Percentiles rank a stretch among this genome's conserved stretches.
phyloP scores from a whole-genome alignment of 2,888 invertebrate species.

The Kryphioiulus occultus region DNA sequence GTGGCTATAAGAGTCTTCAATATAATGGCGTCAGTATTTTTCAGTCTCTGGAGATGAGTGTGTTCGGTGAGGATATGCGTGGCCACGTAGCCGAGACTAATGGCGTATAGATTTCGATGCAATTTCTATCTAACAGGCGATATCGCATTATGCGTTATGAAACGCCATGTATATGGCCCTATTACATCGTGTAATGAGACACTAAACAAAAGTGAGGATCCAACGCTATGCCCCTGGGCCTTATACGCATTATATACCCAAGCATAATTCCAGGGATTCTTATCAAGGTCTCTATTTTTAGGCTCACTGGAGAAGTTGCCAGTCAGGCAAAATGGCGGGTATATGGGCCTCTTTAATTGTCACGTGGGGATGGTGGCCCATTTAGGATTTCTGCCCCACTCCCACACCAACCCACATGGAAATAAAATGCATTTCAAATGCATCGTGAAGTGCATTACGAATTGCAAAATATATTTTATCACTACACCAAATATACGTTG shows the following conservation, averaged over 20 bases:
- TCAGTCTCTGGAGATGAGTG: not conserved
- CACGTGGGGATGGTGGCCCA: too few species aligned
- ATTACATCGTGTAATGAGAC: slow-evolving; percentile 9
- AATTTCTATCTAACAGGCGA: slow-evolving; percentile 7
- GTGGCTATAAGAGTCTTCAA: too few species aligned
- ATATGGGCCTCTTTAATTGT: too few species aligned
- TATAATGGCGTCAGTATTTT: too few species aligned
- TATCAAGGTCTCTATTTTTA: not conserved
- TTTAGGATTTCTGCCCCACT: too few species aligned
- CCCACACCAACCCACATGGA: too few species aligned
- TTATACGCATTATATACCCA: not conserved
- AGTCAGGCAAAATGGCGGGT: not conserved
- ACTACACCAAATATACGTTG: too few species aligned
- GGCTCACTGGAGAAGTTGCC: not conserved
- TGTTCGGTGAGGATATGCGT: too few species aligned
- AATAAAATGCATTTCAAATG: too few species aligned
- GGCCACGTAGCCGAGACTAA: not conserved
- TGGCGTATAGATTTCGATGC: slow-evolving; percentile 1
- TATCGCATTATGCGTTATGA: slow-evolving; percentile 23
- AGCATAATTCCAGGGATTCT: not conserved
- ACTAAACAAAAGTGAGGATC: not conserved
- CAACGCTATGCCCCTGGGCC: not conserved
- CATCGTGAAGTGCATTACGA: too few species aligned
- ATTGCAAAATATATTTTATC: too few species aligned
- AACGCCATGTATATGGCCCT: slow-evolving; percentile 15